Evolutionary conservation across 2,797 vertebrate genomes (phyloP), one percentile per base, ranked within the genome.

Genomic region (Phrynocephalus vlangalii): DNA sequence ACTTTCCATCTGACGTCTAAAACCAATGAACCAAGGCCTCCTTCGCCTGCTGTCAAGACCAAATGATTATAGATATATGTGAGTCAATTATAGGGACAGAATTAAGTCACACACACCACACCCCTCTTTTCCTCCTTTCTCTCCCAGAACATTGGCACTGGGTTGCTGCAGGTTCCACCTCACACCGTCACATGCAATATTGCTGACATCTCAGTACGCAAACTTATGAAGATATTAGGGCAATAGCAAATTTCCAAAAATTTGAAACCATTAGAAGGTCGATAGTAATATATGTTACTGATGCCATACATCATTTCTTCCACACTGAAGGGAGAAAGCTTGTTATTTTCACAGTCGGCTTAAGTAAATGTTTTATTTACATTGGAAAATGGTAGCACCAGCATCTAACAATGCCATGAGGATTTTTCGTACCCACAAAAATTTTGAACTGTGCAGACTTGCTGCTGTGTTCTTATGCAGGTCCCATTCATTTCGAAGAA

Each of bases 31-130:
- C 18, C 85, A 85, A 82, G 50, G 18, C 71, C 11, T 48, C 71
- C 48, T 70, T 76, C 78, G 44, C 75, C 63, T 44, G 44, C 50
- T 44, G 76, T 73, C 68, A 88, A 88, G 60, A 77, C 83, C 72
- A 82, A 82, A 82, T 88, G 77, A 88, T 88, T 88, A 85, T 38
- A 70, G 20, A 70, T 73, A 76, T 70, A 79, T 81, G 70, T 44
- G 33, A 30, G 72, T 67, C 72, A 52, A 82, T 79, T 88, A 72
- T 76, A 56, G 30, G 26, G 87, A 82, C 70, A 85, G 30, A 78
- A 82, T 68, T 85, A 70, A 85, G 68, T 85, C 60, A 76, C 11
- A 50, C 33, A 67, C 68, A 60, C 6, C 68, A 60, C 9, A 13
- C 15, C n/a, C 44, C 60, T 26, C n/a, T 66, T 70, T 44, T 44